Evolutionary conservation across 2,797 vertebrate genomes (phyloP).

Genomic region (Borostomias antarcticus): DNA sequence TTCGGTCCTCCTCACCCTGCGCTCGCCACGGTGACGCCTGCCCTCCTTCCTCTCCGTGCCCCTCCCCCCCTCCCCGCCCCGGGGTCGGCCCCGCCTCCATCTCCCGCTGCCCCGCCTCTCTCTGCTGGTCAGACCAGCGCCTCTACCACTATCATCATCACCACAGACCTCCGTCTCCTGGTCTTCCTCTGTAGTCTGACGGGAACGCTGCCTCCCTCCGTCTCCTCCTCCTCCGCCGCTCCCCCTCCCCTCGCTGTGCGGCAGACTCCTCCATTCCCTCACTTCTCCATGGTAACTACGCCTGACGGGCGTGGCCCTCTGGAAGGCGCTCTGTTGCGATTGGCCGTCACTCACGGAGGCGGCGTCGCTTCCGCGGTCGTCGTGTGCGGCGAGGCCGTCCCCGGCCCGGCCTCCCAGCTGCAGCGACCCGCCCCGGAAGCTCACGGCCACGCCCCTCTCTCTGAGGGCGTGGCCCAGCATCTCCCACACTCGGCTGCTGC

Average conservation of each 20-base stretch:
- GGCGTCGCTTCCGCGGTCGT: slow-evolving; percentile 64
- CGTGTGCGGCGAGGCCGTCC: slow-evolving; percentile 62
- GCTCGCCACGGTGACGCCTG: not conserved
- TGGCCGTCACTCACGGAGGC: slow-evolving; percentile 50
- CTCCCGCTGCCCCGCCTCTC: slow-evolving; percentile 31
- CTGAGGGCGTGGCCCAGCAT: slow-evolving; percentile 62
- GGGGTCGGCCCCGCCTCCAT: not conserved
- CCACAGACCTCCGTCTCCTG: slow-evolving; percentile 21
- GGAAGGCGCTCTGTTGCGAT: slow-evolving; percentile 64
- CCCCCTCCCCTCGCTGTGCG: slow-evolving; percentile 40
- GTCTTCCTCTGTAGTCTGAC: slow-evolving; percentile 14
- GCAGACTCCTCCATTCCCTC: slow-evolving; percentile 55
- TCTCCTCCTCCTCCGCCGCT: slow-evolving; percentile 55
- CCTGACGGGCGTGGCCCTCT: slow-evolving; percentile 59
- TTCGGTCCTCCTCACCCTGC: slow-evolving; percentile 44
- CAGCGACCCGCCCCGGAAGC: slow-evolving; percentile 50
- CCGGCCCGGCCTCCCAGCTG: slow-evolving; percentile 55
- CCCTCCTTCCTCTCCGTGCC: slow-evolving; percentile 33
- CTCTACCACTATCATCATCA: slow-evolving; percentile 34
- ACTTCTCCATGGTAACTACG: slow-evolving; percentile 74
- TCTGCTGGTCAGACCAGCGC: slow-evolving; percentile 11
- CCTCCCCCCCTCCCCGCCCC: not conserved
- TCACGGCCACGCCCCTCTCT: slow-evolving; percentile 67
- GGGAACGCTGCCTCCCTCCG: slow-evolving; percentile 24
- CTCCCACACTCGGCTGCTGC: slow-evolving; percentile 50